phyloP scores from a whole-genome alignment of 2,888 invertebrate species.

The Machimus rusticus region DNA sequence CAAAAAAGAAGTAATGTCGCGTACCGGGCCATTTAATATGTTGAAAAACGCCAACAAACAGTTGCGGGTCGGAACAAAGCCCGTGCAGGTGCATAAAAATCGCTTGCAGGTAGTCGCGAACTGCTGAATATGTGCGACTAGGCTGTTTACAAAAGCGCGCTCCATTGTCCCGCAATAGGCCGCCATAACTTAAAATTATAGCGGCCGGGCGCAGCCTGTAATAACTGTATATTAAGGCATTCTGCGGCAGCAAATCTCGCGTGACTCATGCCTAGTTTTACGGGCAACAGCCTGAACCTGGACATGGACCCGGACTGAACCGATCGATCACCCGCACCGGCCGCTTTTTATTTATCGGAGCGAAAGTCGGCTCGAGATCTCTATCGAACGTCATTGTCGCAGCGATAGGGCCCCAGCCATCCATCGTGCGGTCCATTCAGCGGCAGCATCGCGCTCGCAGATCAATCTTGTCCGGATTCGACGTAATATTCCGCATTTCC shows the following conservation, averaged over 20 bases:
- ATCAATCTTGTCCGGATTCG: neutral
- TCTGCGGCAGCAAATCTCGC: neutral
- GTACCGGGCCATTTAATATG: neutral
- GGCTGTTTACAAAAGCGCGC: neutral
- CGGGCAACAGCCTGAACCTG: neutral
- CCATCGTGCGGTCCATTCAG: neutral
- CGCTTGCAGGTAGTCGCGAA: neutral
- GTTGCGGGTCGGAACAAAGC: neutral
- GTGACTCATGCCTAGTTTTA: neutral
- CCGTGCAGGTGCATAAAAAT: neutral
- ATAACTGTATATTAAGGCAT: neutral
- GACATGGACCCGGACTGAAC: neutral
- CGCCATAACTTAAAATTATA: neutral
- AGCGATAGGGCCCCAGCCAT: neutral
- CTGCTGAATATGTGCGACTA: neutral
- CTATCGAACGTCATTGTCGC: neutral
- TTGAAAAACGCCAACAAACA: neutral
- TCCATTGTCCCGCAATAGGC: neutral
- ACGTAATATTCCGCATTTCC: neutral
- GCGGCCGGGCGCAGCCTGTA: neutral
- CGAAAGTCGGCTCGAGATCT: neutral
- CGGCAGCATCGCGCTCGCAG: neutral
- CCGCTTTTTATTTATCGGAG: neutral
- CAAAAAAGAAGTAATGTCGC: neutral
- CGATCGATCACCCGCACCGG: neutral